Base-by-base conservation (phyloP, 2,888 invertebrate species). In the Xylota segnis region DNA sequence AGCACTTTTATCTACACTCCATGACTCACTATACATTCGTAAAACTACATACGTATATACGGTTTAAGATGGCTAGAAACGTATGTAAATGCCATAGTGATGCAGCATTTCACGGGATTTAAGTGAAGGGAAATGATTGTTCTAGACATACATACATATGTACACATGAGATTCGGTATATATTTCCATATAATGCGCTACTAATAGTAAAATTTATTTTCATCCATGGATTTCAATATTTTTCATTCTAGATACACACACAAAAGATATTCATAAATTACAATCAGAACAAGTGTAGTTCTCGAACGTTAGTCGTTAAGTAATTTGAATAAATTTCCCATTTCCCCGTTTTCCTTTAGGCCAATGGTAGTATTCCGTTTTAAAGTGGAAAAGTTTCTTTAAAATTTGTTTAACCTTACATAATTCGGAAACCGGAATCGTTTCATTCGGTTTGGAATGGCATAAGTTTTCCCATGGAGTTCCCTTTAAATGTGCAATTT, bases 401-500 rank as follows among this genome's bases (percentile, higher is more conserved):
- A 34, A 58, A 18, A 12, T 12, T 58, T 14, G 7, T 23, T 29
- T 14, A 37, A 58, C 18, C 58, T 58, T 7, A 65, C 9, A 32
- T 29, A 29, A 27, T 66, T 52, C 5, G 23, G 6, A 54, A 66
- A 52, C 27, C 52, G 18, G 50, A 66, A 66, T 52, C 9, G 14
- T 34, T 34, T 52, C 9, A 23, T 34, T 34, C 10, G 0, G 5
- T 12, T 37, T 2, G 10, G n/a, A 68, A 68, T 45, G 27, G 43
- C 18, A 43, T 45, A 43, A n/a, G 27, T 32, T 50, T 56, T 70
- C 43, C 16, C 18, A 29, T 37, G 16, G 10, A 40, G 40, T 50
- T n/a, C 37, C 34, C 16, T 56, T 29, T 37, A 78, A 63, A 78
- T 70, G 58, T 74, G 68, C 74, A 83, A 58, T 74, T 78, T n/a